A percentile compares a stretch with the other conserved stretches of the same genome.
Evolutionary conservation across 1,140 invertebrate genomes (phyloP).

Genomic region (Cydia splendana): DNA sequence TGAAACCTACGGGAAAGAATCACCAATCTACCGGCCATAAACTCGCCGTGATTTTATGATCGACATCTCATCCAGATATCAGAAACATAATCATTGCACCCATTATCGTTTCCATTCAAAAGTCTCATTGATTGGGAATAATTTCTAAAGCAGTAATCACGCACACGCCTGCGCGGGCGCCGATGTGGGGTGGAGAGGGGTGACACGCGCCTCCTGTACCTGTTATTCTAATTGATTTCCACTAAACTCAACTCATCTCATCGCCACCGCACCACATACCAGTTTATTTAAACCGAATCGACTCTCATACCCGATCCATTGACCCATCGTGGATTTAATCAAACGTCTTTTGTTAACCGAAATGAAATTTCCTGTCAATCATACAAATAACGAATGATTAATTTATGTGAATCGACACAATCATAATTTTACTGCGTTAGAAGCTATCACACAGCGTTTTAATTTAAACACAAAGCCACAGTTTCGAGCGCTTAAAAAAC

Average conservation of each 20-base stretch:
- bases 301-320: slow-evolving; percentile 23
- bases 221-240: slow-evolving; percentile 31
- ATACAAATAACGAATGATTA: slow-evolving; percentile 33
- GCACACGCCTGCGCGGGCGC: background rate
- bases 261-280: slow-evolving; percentile 21
- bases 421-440: slow-evolving; percentile 31
- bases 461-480: slow-evolving; percentile 32
- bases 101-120: slow-evolving; percentile 23
- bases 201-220: slow-evolving; percentile 13
- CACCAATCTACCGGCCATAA: slow-evolving; percentile 5
- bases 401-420: slow-evolving; percentile 33
- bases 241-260: slow-evolving; percentile 30
- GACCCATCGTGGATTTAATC: slow-evolving; percentile 32
- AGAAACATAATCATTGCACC: slow-evolving; percentile 24
- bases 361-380: slow-evolving; percentile 32
- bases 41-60: slow-evolving; percentile 25
- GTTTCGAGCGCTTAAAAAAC: slow-evolving; percentile 8
- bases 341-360: slow-evolving; percentile 32
- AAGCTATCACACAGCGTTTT: slow-evolving; percentile 30
- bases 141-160: slow-evolving; percentile 27
- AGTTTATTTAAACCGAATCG: slow-evolving; percentile 24
- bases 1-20: slow-evolving; percentile 9
- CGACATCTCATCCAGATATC: slow-evolving; percentile 26
- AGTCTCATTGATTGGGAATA: slow-evolving; percentile 23
- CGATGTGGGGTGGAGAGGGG: background rate